Evolutionary conservation across 2,113 vertebrate genomes (phyloP), one percentile per base, ranked within the genome.

Genomic region (Neodontobutis hainanensis): DNA sequence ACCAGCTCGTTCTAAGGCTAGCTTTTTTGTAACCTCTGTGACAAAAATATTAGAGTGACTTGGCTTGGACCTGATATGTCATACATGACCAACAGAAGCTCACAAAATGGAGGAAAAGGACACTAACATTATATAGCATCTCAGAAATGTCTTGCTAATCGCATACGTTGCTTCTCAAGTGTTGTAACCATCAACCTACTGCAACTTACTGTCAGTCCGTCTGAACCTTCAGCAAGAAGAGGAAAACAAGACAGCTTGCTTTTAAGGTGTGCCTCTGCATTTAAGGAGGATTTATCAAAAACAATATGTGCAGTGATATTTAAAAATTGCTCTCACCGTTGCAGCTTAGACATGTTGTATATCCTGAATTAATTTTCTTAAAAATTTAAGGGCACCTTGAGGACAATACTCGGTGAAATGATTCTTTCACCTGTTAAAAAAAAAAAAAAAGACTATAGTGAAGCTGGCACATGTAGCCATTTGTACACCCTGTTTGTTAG

Each of bases 401-500:
- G 75, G 70, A 75, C 68, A 65, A 53, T 57, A n/a, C 19, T 27
- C n/a, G n/a, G 19, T 27, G 19, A 27, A 27, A 27, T 27, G 19
- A 2, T 3, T 27, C 19, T 2, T 27, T 27, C 19, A 27, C 19
- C 19, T 27, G 19, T 27, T 2, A 27, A 27, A 27, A 27, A 27
- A 27, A 27, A 27, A 27, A 27, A 27, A 27, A 27, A 27, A 27
- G 19, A 27, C 32, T 0, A 4, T 6, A 35, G 51, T 6, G 32
- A 53, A 12, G 32, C 19, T 51, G 49, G 49, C 49, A 27, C 49
- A 27, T 27, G 19, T 16, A 34, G 50, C 27, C 27, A 11, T 53
- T 35, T 53, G 62, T 66, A 77, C 68, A 77, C 68, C 78, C 80
- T 80, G 78, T 83, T 85, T 67, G 85, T 52, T 79, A 57, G 75